Conservation (phyloP, 2,113 vertebrate genomes). For the Indicator indicator region DNA sequence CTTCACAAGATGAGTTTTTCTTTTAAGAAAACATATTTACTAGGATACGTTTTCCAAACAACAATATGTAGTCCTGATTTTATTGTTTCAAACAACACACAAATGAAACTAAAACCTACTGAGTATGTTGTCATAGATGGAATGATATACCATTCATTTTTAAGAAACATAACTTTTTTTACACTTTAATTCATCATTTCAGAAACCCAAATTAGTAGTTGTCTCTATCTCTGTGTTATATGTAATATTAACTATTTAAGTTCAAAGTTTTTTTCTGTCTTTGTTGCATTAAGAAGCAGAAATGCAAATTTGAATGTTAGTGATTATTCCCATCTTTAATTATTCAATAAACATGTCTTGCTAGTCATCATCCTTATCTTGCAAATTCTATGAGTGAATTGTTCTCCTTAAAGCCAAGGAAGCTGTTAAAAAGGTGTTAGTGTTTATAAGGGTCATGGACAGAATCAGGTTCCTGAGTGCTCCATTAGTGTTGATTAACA, state of each 20-base stretch:
- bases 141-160: not conserved
- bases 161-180: not conserved
- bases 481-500: not conserved
- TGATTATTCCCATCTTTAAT: not conserved
- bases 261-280: not conserved
- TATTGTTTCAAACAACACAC: not conserved
- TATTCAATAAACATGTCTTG: not conserved
- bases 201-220: not conserved
- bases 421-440: not conserved
- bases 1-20: not conserved
- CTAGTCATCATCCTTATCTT: not conserved
- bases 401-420: not conserved
- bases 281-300: not conserved
- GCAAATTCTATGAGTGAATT: not conserved
- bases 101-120: not conserved
- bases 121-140: not conserved
- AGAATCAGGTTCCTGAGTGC: not conserved
- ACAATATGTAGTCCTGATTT: not conserved
- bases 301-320: not conserved
- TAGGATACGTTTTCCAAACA: not conserved
- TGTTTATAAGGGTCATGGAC: not conserved
- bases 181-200: not conserved
- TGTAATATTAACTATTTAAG: not conserved
- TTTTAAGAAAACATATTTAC: not conserved
- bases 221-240: not conserved